Base-by-base conservation (phyloP, 2,888 invertebrate species). In the Troides oblongomaculatus region DNA sequence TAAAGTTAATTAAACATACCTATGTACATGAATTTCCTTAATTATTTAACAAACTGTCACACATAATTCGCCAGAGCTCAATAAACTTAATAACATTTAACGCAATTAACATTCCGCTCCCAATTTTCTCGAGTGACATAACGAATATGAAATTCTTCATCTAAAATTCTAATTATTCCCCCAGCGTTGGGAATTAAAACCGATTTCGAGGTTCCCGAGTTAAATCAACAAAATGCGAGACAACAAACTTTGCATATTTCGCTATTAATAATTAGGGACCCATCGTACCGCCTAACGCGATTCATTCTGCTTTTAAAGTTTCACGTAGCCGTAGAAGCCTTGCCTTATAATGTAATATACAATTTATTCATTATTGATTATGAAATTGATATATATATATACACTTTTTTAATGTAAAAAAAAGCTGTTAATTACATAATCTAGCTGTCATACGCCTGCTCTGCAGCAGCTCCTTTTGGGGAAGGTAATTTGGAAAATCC, bases 191-290 rank as follows among this genome's bases (percentile, higher is more conserved):
- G 77, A 78, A 83, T 81, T 81, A 80, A 80, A 81, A 79, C 78
- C 74, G 78, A 77, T 75, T 73, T 72, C 77, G 77, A 75, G 73
- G 73, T 75, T 72, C 69, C 72, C 72, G 76, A 80, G 82, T 82
- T 83, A 84, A 82, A 82, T 82, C 82, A 83, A 85, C 83, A 81
- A 85, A 88, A 87, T 87, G 87, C 84, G 84, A 87, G 86, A 89
- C 86, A 86, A 86, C 85, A 83, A 84, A 87, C 83, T 90, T 90
- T 88, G 90, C 90, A 90, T 90, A 90, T 86, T 88, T 82, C 85
- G 79, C 79, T 87, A 84, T 86, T 87, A 86, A 85, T 88, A 87
- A 87, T 87, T 84, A 86, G 79, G 80, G 77, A 78, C 74, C 73
- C 81, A 78, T 73, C 80, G 78, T 77, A 80, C 80, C 82, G 82